Evolutionary conservation across 2,113 vertebrate species (phyloP).

Genomic region (Festucalex cinctus): DNA sequence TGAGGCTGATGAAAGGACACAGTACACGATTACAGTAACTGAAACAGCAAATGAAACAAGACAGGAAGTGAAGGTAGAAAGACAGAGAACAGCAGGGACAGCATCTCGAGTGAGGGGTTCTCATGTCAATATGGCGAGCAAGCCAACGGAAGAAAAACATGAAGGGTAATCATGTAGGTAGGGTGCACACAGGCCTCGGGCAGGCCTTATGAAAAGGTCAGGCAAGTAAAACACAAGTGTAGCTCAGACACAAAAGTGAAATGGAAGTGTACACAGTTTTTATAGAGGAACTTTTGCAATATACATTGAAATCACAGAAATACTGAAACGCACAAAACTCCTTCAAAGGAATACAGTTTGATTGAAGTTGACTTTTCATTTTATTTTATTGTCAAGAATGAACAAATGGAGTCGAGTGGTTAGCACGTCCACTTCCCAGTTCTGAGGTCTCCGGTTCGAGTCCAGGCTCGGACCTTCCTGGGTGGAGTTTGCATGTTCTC

Average conservation of each 20-base stretch:
- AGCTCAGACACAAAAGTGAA: neutral
- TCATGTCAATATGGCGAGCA: constrained; percentile 13
- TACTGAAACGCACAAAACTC: neutral
- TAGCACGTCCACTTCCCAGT: no score
- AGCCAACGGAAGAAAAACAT: constrained; percentile 21
- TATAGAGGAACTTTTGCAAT: neutral
- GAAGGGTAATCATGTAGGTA: constrained; percentile 27
- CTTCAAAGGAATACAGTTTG: neutral
- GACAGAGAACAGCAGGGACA: constrained; percentile 14
- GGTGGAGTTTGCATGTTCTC: no score
- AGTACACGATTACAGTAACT: constrained; percentile 16
- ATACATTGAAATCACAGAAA: neutral
- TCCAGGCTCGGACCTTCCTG: no score
- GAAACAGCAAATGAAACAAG: constrained; percentile 25
- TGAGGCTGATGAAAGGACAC: constrained; percentile 29
- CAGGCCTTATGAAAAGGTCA: constrained; percentile 51
- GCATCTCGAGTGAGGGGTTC: constrained; percentile 15
- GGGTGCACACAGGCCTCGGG: constrained; percentile 30
- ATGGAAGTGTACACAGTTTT: constrained; percentile 5
- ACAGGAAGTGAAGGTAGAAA: constrained; percentile 24
- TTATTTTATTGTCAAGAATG: no score
- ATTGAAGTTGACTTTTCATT: neutral
- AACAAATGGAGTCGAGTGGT: no score
- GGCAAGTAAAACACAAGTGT: constrained; percentile 32
- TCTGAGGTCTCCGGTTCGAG: no score